These are phyloP conservation scores for Chascanopsetta lugubris DNA, from an alignment of 2,113 vertebrate genomes.

Conservation along the genomic window DNA sequence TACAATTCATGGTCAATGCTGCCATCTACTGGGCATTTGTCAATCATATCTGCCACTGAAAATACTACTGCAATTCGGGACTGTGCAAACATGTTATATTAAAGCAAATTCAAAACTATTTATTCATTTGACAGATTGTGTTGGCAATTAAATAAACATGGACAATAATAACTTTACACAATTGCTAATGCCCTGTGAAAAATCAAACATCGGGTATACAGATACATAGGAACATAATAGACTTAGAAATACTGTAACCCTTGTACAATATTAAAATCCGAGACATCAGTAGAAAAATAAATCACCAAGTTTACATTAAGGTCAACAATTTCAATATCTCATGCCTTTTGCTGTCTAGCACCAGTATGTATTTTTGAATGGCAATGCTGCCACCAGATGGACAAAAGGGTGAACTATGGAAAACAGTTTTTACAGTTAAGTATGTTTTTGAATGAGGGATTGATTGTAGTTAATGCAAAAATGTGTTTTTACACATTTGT, in stretches of 20 bases:
- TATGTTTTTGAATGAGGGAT: not conserved
- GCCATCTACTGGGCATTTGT: constrained; percentile 49
- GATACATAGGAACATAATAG: no score
- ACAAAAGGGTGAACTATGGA: constrained; percentile 6
- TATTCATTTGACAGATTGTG: no score
- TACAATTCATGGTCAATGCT: constrained; percentile 29
- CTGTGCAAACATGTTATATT: not conserved
- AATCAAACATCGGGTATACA: not conserved
- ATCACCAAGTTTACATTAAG: no score
- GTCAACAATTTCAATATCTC: no score
- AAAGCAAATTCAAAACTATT: no score
- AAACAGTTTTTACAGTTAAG: not conserved
- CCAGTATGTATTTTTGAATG: not conserved
- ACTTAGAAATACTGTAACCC: no score
- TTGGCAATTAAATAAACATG: not conserved
- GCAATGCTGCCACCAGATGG: constrained; percentile 54
- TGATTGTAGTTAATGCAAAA: not conserved
- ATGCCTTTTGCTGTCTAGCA: no score
- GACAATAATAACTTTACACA: not conserved
- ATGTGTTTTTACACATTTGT: not conserved
- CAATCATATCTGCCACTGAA: not conserved
- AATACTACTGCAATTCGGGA: not conserved
- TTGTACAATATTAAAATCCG: no score
- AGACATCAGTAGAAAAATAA: not conserved
- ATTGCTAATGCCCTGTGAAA: not conserved